A percentile compares a stretch with the other conserved stretches of the same genome.
Evolutionary conservation across 2,797 vertebrate genomes (phyloP).

Genomic region (Pantherophis alleghaniensis): DNA sequence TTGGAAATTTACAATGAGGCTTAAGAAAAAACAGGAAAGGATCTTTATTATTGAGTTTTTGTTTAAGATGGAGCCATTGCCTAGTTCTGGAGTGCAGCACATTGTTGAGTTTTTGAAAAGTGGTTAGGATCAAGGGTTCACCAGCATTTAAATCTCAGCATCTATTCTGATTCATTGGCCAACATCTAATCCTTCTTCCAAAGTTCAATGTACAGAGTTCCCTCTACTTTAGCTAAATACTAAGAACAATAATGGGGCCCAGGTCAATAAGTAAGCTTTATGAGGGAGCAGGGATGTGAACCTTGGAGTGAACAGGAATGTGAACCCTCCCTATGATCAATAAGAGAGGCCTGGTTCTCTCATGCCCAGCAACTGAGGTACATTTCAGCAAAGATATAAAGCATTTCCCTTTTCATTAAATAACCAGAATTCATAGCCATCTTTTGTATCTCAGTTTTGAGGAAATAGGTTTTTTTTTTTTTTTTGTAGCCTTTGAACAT

Average conservation of each 20-base stretch:
- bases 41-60: background rate
- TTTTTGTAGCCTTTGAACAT: too few species aligned
- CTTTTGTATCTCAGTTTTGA: background rate
- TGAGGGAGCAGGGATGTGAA: background rate
- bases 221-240: background rate
- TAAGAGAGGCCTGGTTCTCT: background rate
- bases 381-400: background rate
- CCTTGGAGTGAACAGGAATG: background rate
- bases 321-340: background rate
- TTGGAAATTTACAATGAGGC: background rate
- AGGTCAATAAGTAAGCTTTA: background rate
- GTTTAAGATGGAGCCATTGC: background rate
- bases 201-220: background rate
- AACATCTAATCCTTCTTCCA: background rate
- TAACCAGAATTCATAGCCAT: background rate
- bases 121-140: background rate
- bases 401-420: background rate
- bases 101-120: background rate
- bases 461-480: background rate
- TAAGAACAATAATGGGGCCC: background rate
- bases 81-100: background rate
- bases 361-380: too few species aligned
- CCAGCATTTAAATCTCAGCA: background rate
- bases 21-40: background rate
- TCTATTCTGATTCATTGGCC: background rate